A percentile compares a stretch with the other conserved stretches of the same genome.
These are phyloP conservation scores for Leptopilina boulardi DNA, from an alignment of 1,140 invertebrate genomes.

Conservation along the genomic window DNA sequence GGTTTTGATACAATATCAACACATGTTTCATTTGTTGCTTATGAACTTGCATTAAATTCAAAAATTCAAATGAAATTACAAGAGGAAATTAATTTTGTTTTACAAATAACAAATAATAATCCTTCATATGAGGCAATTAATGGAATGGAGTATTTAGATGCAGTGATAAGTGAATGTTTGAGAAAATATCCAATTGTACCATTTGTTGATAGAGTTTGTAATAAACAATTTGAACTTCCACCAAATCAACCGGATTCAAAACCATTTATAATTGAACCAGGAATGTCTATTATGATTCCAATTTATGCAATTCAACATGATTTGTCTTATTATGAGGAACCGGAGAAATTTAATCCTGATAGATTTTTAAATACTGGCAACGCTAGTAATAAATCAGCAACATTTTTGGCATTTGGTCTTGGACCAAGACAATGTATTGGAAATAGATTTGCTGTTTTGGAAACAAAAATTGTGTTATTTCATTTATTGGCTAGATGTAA, in stretches of 20 bases:
- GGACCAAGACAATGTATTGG: conserved; percentile 52
- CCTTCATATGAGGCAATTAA: conserved; percentile 50
- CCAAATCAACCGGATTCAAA: conserved; percentile 58
- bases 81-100: conserved; percentile 54
- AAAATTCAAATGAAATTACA: conserved; percentile 50
- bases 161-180: conserved; percentile 51
- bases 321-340: conserved; percentile 77
- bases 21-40: neutral
- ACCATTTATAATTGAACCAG: conserved; percentile 68
- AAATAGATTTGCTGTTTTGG: conserved; percentile 48
- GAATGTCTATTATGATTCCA: conserved; percentile 60
- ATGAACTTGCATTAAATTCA: conserved; percentile 44
- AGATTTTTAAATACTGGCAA: conserved; percentile 72
- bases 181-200: conserved; percentile 47
- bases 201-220: conserved; percentile 74
- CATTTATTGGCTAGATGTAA: conserved; percentile 36
- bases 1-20: too few relatives aligned
- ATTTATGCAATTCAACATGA: conserved; percentile 74
- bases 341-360: conserved; percentile 76
- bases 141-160: conserved; percentile 49
- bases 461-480: conserved; percentile 45
- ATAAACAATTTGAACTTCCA: conserved; percentile 55
- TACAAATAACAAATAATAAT: conserved; percentile 46
- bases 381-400: conserved; percentile 48
- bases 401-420: conserved; percentile 57